Evolutionary conservation across 37 sponge, comb jelly and placozoan genomes (phyloP).

Genomic region (Ianthella basta): DNA sequence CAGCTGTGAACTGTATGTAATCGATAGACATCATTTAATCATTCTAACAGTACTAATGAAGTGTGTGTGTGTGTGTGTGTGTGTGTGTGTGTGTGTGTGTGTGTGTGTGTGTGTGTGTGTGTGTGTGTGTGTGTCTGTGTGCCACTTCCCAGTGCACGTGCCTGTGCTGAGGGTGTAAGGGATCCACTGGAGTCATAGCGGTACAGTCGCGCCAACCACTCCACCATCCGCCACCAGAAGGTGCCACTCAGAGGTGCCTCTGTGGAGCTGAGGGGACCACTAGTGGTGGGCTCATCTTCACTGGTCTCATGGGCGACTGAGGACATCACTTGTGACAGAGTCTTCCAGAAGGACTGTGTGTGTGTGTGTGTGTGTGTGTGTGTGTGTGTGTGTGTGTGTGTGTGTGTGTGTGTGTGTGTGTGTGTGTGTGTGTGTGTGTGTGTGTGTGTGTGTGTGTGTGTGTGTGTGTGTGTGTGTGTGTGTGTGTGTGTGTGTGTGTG

Average conservation of each 20-base stretch:
- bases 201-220: slow-evolving; percentile 22
- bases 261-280: neutral
- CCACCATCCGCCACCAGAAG: slow-evolving; percentile 43
- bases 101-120: neutral
- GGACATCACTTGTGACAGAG: neutral
- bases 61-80: neutral
- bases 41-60: too few relatives aligned
- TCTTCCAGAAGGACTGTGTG: neutral
- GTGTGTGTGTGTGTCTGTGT: slow-evolving; percentile 21
- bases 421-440: too few relatives aligned
- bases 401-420: too few relatives aligned
- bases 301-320: too few relatives aligned
- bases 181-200: slow-evolving; percentile 8
- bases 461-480: too few relatives aligned
- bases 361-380: neutral
- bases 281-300: neutral
- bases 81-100: neutral
- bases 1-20: too few relatives aligned
- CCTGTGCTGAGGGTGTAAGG: neutral
- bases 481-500: too few relatives aligned
- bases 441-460: too few relatives aligned
- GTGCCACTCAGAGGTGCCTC: neutral
- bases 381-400: too few relatives aligned
- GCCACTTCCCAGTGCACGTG: neutral
- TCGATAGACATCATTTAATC: too few relatives aligned